Conservation (phyloP, 2,888 invertebrate genomes). For the Drosophila mimetica region DNA sequence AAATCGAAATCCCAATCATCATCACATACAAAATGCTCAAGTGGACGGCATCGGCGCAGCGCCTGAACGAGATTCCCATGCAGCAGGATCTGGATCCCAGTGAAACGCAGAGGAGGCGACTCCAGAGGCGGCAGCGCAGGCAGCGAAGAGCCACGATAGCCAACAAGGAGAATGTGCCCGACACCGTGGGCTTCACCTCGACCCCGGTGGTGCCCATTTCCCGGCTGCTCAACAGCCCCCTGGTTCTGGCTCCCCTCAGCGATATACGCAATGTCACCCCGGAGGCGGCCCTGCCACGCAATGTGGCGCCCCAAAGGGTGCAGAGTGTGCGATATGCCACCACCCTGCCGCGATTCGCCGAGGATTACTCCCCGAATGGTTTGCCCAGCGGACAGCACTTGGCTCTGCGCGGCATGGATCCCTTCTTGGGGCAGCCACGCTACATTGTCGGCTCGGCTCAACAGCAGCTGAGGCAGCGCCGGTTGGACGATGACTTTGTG, state of each 20-base stretch:
- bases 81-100: background rate
- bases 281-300: slow-evolving; percentile 35
- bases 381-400: slow-evolving; percentile 79
- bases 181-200: slow-evolving; percentile 64
- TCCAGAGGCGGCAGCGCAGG: slow-evolving; percentile 43
- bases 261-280: slow-evolving; percentile 79
- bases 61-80: slow-evolving; percentile 58
- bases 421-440: slow-evolving; percentile 81
- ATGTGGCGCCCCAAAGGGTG: slow-evolving; percentile 17
- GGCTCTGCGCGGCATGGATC: slow-evolving; percentile 82
- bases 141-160: slow-evolving; percentile 79
- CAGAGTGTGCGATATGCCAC: slow-evolving; percentile 78
- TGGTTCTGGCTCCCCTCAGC: slow-evolving; percentile 76
- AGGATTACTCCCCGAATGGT: slow-evolving; percentile 83
- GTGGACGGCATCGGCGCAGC: slow-evolving; percentile 82
- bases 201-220: slow-evolving; percentile 74
- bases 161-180: slow-evolving; percentile 79
- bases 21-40: slow-evolving; percentile 73
- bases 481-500: slow-evolving; percentile 77
- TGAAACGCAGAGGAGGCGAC: background rate
- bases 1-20: slow-evolving; percentile 1
- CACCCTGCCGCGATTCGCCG: slow-evolving; percentile 83
- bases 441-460: slow-evolving; percentile 62
- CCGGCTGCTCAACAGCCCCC: slow-evolving; percentile 70
- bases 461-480: slow-evolving; percentile 66